These are phyloP conservation scores for Heliocidaris erythrogramma DNA, from an alignment of 35 echinoderm and acorn worm species.

Conservation along the genomic window DNA sequence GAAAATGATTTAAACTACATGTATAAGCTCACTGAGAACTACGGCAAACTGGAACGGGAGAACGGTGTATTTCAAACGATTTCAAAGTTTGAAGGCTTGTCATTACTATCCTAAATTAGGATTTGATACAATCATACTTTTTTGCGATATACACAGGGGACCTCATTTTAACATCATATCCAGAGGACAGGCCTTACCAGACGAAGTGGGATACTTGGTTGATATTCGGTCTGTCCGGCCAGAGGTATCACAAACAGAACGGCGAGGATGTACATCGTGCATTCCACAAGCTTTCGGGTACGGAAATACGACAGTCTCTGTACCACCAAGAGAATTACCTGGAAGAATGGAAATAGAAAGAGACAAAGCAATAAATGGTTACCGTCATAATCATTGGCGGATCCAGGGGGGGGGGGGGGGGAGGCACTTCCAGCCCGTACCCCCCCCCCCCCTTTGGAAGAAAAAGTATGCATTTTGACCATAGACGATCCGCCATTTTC, in stretches of 20 bases:
- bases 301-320: conserved; percentile 69
- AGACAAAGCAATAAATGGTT: neutral
- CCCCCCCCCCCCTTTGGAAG: too few species aligned
- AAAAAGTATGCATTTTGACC: too few species aligned
- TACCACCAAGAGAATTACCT: conserved; percentile 72
- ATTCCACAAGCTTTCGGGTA: conserved; percentile 75
- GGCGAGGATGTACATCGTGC: conserved; percentile 68
- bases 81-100: too few species aligned
- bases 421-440: too few species aligned
- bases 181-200: conserved; percentile 25
- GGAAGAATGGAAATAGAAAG: neutral
- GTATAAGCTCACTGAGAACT: too few species aligned
- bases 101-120: too few species aligned
- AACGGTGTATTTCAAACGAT: too few species aligned
- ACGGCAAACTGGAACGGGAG: too few species aligned
- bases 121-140: too few species aligned
- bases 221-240: conserved; percentile 48
- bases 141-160: neutral
- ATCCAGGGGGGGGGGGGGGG: too few species aligned
- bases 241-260: conserved; percentile 76
- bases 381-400: neutral
- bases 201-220: conserved; percentile 7
- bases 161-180: neutral
- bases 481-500: too few species aligned
- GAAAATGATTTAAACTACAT: too few species aligned